Base-by-base conservation (phyloP, 2,113 vertebrate species). In the Phodopus roborovskii region DNA sequence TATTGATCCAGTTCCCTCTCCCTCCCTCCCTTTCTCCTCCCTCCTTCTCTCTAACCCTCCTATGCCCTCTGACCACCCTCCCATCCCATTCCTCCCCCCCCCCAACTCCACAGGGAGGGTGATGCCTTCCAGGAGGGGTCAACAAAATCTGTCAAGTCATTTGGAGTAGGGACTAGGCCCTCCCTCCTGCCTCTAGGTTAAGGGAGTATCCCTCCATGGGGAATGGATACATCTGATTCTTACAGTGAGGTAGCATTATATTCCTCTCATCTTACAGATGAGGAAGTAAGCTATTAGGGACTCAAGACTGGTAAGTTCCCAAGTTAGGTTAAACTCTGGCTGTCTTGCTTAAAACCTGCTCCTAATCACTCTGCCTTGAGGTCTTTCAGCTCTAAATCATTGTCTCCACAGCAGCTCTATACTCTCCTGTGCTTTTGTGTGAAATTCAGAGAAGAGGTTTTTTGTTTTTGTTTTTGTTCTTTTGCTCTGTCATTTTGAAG, bases 361-460 rank as follows among this genome's bases (percentile, higher is more conserved):
- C 26, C 60, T 87, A 74, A 64, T 56, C 16, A 17, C 16, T 12
- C 2, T 64, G 28, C 42, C 15, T 0, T 30, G 16, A 77, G 66
- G 16, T 70, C 48, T 94, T 91, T 81, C 56, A 73, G 75, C 70
- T 87, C 83, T 78, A 87, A 93, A 75, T 83, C 45, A 2, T 83
- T 86, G 3, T 81, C 60, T 94, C 30, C 20, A 26, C 3, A 26
- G n/a, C 19, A 26, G 45, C 36, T 88, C 8, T 48, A 9, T 20
- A 45, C 1, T 84, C 5, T 75, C 4, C 48, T 90, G 45, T 66
- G 10, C n/a, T n/a, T 79, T 73, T 91, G 42, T 92, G 53, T 66
- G 79, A 74, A 70, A 62, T 15, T 73, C 1, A 45, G n/a, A 81
- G 42, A 94, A 22, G 50, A 71, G 86, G 1, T 45, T 45, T 45